Conservation (phyloP, 2,113 vertebrate species). For the Megaceryle torquata region DNA sequence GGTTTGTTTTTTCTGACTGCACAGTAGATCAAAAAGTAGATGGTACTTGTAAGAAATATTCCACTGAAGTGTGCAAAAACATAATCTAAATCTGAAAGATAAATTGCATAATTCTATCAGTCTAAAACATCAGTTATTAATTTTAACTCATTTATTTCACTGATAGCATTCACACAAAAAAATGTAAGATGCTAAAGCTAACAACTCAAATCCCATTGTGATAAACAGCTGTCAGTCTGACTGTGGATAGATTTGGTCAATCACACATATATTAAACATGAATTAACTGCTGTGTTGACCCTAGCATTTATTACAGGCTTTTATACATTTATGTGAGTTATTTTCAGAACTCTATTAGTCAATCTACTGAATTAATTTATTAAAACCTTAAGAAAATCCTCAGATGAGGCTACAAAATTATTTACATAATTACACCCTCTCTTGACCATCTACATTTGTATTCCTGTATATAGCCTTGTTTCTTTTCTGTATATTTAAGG, state of each 20-base stretch:
- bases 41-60: constrained; percentile 84
- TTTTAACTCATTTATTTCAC: background rate
- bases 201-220: background rate
- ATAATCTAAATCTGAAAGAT: constrained; percentile 87
- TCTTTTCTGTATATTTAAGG: background rate
- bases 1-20: constrained; percentile 82
- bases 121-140: background rate
- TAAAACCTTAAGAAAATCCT: background rate
- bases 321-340: background rate
- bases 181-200: background rate
- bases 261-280: background rate
- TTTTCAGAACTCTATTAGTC: background rate
- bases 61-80: constrained; percentile 85
- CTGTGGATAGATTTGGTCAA: background rate
- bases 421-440: background rate
- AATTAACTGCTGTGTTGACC: background rate
- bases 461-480: background rate
- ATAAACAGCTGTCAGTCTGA: background rate
- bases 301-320: background rate
- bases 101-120: background rate
- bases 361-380: background rate
- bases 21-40: constrained; percentile 89
- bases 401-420: background rate
- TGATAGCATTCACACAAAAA: background rate
- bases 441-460: background rate